Base-by-base conservation (phyloP, 2,888 invertebrate species). In the Minunthozetes semirufus region DNA sequence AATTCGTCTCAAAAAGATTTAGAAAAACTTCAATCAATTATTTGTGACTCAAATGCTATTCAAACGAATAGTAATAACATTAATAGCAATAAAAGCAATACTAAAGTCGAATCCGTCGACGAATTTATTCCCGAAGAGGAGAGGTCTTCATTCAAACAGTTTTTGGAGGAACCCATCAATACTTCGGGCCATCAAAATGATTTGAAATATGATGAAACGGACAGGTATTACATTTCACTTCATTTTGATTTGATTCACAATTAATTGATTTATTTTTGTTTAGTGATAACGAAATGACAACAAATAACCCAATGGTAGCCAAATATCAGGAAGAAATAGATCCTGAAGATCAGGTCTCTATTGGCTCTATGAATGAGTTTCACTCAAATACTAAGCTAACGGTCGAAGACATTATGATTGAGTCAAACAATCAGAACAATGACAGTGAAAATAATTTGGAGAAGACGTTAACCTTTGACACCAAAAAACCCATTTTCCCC, bases 271-370 rank as follows among this genome's bases (percentile, higher is more conserved):
- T 25, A 11, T 25, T 25, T 25, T 19, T 56, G 22, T 53, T 48
- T 78, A 86, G 82, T 74, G 91, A 91, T 76, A 80, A 80, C 22
- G 81, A 80, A 50, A 76, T 66, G 17, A 4, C 72, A 42, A 75
- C 56, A 33, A 88, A 87, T 9, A 92, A 92, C 85, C 92, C 92
- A 29, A 84, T 90, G 81, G 92, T 94, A 0, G 90, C 91, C 33
- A 89, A 89, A 72, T 89, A 90, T 79, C 90, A 91, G 83, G 93
- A 94, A 81, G 93, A 94, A 81, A 84, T 93, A 63, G 90, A 90
- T 79, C 88, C 89, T 0, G 88, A 88, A 66, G 89, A 89, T 77
- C 25, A 42, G 25, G n/a, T 63, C 3, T 15, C 59, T 9, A 25
- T 42, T 17, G 29, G n/a, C 17, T 48, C 71, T 1, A 50, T 19